phyloP scores from a whole-genome alignment of 2,113 vertebrate genomes.

The Micromys minutus region DNA sequence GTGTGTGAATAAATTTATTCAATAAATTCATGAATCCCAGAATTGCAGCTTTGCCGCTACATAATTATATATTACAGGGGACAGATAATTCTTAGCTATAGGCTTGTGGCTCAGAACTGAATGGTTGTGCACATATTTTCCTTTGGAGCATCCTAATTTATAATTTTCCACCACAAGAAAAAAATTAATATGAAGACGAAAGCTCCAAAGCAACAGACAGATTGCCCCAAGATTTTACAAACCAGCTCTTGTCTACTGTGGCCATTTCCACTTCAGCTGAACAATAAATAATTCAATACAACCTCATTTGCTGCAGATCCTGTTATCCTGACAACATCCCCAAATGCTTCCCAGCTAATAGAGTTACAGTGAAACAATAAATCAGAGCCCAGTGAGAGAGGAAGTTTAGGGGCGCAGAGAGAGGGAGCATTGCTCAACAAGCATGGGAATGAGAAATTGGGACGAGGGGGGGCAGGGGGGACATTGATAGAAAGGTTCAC shows the following conservation, averaged over 20 bases:
- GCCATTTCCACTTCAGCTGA: slow-evolving; percentile 72
- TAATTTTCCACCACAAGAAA: slow-evolving; percentile 68
- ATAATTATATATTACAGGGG: slow-evolving; percentile 58
- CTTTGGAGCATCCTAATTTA: slow-evolving; percentile 60
- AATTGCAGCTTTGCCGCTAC: slow-evolving; percentile 45
- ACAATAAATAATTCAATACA: slow-evolving; percentile 82
- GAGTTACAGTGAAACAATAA: slow-evolving; percentile 76
- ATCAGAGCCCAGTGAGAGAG: slow-evolving; percentile 49
- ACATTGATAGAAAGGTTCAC: not conserved
- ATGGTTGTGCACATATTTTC: slow-evolving; percentile 47
- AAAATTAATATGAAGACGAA: slow-evolving; percentile 60
- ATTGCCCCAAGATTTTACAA: slow-evolving; percentile 76
- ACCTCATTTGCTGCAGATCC: slow-evolving; percentile 78
- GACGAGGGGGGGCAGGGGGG: not conserved
- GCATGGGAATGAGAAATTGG: not conserved
- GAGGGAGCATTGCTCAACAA: slow-evolving; percentile 17
- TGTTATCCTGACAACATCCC: slow-evolving; percentile 75
- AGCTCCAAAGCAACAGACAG: slow-evolving; percentile 60
- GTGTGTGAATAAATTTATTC: slow-evolving; percentile 66
- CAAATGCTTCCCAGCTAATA: slow-evolving; percentile 75
- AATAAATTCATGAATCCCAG: slow-evolving; percentile 63
- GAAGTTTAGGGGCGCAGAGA: slow-evolving; percentile 17
- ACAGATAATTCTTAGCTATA: slow-evolving; percentile 62
- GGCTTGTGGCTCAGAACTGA: slow-evolving; percentile 44
- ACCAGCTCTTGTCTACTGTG: slow-evolving; percentile 60